phyloP scores from a whole-genome alignment of 2,888 invertebrate genomes.

The Tetragonula carbonaria region DNA sequence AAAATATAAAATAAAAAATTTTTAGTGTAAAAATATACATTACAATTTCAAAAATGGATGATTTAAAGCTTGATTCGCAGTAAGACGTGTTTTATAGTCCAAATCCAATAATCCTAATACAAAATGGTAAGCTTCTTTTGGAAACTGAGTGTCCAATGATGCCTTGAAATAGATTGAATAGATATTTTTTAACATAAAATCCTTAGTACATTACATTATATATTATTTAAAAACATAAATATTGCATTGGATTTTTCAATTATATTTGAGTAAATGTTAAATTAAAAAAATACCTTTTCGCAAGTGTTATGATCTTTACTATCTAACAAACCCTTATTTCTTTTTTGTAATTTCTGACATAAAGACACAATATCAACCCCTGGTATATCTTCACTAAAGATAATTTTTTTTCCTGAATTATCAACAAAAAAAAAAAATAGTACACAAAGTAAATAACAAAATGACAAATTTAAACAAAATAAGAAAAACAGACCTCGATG shows the following conservation, averaged over 20 bases:
- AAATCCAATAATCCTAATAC: slow-evolving; percentile 90
- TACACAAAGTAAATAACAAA: slow-evolving; percentile 40
- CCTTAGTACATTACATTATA: background rate
- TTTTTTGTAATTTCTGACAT: slow-evolving; percentile 79
- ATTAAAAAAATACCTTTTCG: slow-evolving; percentile 75
- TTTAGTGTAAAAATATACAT: slow-evolving; percentile 11
- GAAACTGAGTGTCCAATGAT: slow-evolving; percentile 84
- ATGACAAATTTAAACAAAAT: slow-evolving; percentile 26
- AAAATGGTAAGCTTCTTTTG: slow-evolving; percentile 90
- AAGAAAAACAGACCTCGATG: slow-evolving; percentile 3
- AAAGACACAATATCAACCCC: slow-evolving; percentile 83
- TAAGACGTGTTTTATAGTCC: slow-evolving; percentile 90
- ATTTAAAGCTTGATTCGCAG: slow-evolving; percentile 89
- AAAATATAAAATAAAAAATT: slow-evolving; percentile 18
- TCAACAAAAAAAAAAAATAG: slow-evolving; percentile 60
- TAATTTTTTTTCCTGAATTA: slow-evolving; percentile 85
- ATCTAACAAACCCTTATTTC: slow-evolving; percentile 66
- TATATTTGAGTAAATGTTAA: slow-evolving; percentile 51
- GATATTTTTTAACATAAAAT: slow-evolving; percentile 40
- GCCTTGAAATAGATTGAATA: slow-evolving; percentile 71
- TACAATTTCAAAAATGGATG: slow-evolving; percentile 89
- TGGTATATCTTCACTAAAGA: slow-evolving; percentile 85
- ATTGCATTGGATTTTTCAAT: slow-evolving; percentile 2
- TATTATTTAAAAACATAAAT: slow-evolving; percentile 1
- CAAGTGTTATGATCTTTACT: slow-evolving; percentile 48